Base-by-base conservation (phyloP, 2,113 vertebrate genomes). In the Platichthys stellatus region DNA sequence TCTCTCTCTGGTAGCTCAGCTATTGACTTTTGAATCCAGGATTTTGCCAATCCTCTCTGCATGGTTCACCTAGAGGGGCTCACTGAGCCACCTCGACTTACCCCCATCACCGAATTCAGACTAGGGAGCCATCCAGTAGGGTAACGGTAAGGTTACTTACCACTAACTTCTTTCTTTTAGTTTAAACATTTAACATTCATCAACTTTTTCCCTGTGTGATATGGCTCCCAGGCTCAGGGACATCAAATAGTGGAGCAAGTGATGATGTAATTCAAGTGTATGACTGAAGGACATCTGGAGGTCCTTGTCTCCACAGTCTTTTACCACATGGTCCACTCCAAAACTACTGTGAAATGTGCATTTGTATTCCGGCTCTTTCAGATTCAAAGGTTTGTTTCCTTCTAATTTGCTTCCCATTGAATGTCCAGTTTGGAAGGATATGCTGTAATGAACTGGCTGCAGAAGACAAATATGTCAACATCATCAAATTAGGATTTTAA, bases 231-330 rank as follows among this genome's bases (percentile, higher is more conserved):
- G 47, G 17, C 47, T 51, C 47, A 6, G 17, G 4, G 17, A 28
- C 11, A 3, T 57, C 20, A 35, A 5, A 66, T 1, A 14, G 18
- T 47, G 58, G n/a, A 49, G 58, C 64, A 49, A 63, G 35, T 3
- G 5, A 40, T 63, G 70, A 69, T 31, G 58, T 63, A 35, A 68
- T 61, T 63, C 23, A 57, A 68, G 35, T 35, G 18, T 68, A 40
- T 65, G 69, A 72, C 62, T 20, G 49, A 20, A 28, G 61, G 28
- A 63, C 75, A 63, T 43, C 23, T 21, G 26, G 21, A 43, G 18
- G 66, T 31, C 24, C 51, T 47, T 56, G 24, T 59, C 14, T 0
- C 2, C 72, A 12, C 21, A 54, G 23, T 14, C 7, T 35, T 26
- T 24, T 58, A 58, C 13, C n/a, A 24, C 51, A 54, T 38, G 26